Percentiles rank a stretch among this genome's conserved stretches.
Evolutionary conservation across 2,888 invertebrate genomes (phyloP).

Genomic region (Drosophila ezoana): DNA sequence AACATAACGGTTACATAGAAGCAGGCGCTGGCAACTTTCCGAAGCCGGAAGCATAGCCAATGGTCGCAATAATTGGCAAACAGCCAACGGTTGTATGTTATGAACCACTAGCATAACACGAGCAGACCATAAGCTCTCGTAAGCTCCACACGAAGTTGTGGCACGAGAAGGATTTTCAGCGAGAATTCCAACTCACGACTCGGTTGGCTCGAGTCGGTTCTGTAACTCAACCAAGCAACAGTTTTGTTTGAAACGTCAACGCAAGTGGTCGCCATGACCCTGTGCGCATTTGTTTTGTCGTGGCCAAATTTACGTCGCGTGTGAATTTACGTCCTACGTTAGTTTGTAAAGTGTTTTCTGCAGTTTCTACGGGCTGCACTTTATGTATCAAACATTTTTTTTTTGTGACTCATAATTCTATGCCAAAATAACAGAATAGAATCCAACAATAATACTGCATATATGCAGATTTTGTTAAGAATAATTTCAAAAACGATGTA

Average conservation of each 20-base stretch:
- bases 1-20: constrained; percentile 33
- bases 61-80: constrained; percentile 50
- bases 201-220: constrained; percentile 9
- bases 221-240: constrained; percentile 54
- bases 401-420: constrained; percentile 23
- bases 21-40: constrained; percentile 63
- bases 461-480: constrained; percentile 45
- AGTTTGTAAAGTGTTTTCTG: constrained; percentile 8
- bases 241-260: constrained; percentile 77
- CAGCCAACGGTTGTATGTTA: constrained; percentile 64
- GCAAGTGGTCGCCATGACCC: constrained; percentile 64
- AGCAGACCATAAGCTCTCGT: constrained; percentile 2
- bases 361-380: background rate
- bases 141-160: constrained; percentile 19
- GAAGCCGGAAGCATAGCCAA: constrained; percentile 44
- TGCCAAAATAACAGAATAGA: constrained; percentile 4
- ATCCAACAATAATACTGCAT: constrained; percentile 5
- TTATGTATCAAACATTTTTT: constrained; percentile 3
- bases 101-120: constrained; percentile 13
- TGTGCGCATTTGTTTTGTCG: constrained; percentile 18
- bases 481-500: constrained; percentile 35
- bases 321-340: constrained; percentile 48
- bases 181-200: constrained; percentile 10
- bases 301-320: constrained; percentile 36
- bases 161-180: constrained; percentile 17